Percentiles rank a stretch among this genome's conserved stretches.
Conservation (phyloP, 2,113 vertebrate genomes). For the Polypterus bichir region DNA sequence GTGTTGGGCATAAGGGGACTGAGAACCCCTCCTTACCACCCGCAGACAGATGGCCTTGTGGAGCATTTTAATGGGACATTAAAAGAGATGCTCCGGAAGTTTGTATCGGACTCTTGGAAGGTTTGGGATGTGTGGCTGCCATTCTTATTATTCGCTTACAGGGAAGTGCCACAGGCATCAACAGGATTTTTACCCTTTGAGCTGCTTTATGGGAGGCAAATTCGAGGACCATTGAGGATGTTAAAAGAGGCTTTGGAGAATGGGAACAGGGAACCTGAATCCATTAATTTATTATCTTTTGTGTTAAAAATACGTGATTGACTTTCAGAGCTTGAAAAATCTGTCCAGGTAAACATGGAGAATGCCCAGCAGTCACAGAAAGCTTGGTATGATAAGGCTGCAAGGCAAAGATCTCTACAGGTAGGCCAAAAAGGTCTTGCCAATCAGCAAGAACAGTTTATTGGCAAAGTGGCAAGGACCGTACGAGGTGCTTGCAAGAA, state of each 20-base stretch:
- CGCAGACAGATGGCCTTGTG: constrained; percentile 43
- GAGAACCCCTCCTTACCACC: constrained; percentile 27
- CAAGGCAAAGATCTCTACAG: neutral
- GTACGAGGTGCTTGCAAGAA: neutral
- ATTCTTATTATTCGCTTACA: constrained; percentile 36
- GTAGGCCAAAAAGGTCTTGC: constrained; percentile 16
- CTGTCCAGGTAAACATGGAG: constrained; percentile 1
- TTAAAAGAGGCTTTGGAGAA: constrained; percentile 15
- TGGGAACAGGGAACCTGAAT: no score
- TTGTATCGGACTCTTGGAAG: constrained; percentile 39
- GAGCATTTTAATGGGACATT: constrained; percentile 44
- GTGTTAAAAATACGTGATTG: no score
- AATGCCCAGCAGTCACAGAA: constrained; percentile 8
- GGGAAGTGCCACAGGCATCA: constrained; percentile 30
- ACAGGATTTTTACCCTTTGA: constrained; percentile 21
- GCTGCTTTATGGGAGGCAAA: constrained; percentile 8
- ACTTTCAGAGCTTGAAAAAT: no score
- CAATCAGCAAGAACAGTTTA: neutral
- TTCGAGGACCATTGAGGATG: constrained; percentile 13
- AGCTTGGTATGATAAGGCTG: constrained; percentile 13
- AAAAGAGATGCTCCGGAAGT: constrained; percentile 45
- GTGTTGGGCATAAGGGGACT: constrained; percentile 31
- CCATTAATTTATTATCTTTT: no score
- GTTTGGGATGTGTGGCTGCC: constrained; percentile 24
- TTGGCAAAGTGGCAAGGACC: constrained; percentile 12